phyloP scores from a whole-genome alignment of 1,140 invertebrate species.

The Pogonomyrmex barbatus region DNA sequence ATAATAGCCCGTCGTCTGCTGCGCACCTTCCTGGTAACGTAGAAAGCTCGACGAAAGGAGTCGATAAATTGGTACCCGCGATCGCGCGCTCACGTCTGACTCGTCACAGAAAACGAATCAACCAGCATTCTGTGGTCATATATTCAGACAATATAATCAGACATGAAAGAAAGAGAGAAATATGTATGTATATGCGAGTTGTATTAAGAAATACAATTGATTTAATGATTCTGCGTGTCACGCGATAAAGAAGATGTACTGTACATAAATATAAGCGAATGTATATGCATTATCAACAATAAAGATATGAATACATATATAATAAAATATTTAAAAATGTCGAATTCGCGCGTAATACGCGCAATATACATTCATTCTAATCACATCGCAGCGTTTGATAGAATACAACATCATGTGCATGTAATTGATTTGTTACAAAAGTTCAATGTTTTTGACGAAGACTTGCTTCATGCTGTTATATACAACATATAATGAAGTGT shows the following conservation, averaged over 20 bases:
- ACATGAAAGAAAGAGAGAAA: background rate
- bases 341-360: constrained; percentile 34
- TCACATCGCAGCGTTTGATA: constrained; percentile 6
- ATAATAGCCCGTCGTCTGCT: background rate
- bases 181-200: background rate
- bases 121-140: background rate
- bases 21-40: background rate
- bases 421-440: constrained; percentile 44
- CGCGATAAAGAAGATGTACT: constrained; percentile 48
- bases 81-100: background rate
- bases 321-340: constrained; percentile 46
- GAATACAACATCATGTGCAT: constrained; percentile 32
- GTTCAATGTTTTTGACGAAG: constrained; percentile 17
- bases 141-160: constrained; percentile 33
- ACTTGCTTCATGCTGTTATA: constrained; percentile 39
- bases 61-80: constrained; percentile 26
- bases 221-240: background rate
- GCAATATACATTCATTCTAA: constrained; percentile 58
- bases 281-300: constrained; percentile 17
- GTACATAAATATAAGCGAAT: constrained; percentile 59
- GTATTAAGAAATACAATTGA: constrained; percentile 41
- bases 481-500: background rate
- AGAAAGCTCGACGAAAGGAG: background rate
- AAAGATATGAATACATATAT: constrained; percentile 12
- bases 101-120: background rate